Evolutionary conservation across 1,140 invertebrate genomes (phyloP).

Genomic region (Eupristina koningsbergeri): DNA sequence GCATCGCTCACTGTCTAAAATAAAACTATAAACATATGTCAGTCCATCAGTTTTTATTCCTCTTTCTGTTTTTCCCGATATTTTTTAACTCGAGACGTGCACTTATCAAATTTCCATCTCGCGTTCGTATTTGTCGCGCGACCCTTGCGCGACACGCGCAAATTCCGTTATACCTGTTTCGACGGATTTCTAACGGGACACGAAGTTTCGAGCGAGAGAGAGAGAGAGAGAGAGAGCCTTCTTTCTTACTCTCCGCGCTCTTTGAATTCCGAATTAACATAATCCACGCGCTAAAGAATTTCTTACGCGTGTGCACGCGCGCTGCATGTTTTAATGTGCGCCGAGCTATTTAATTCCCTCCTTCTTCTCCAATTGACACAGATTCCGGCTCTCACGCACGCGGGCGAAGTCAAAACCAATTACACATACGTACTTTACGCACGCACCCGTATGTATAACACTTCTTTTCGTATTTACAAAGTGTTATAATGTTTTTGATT

Average conservation of each 20-base stretch:
- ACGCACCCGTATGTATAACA: no score
- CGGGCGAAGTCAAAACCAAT: not conserved
- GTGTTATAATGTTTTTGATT: not conserved
- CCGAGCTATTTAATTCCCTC: slow-evolving; percentile 44
- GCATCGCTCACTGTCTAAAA: not conserved
- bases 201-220: slow-evolving; percentile 59
- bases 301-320: not conserved
- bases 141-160: slow-evolving; percentile 51
- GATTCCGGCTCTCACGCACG: not conserved
- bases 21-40: not conserved
- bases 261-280: slow-evolving; percentile 66
- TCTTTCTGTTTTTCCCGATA: not conserved
- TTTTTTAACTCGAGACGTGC: not conserved
- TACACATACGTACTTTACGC: no score
- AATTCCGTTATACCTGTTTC: slow-evolving; percentile 52
- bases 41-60: not conserved
- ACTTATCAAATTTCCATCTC: not conserved
- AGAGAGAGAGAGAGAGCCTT: no score
- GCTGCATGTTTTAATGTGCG: slow-evolving; percentile 28
- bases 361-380: slow-evolving; percentile 46
- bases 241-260: not conserved
- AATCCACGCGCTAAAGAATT: slow-evolving; percentile 61
- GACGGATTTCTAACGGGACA: slow-evolving; percentile 65
- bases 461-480: not conserved
- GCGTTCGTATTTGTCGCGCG: slow-evolving; percentile 26